Percentiles rank a stretch among this genome's conserved stretches.
These are phyloP conservation scores for Anarhynchus alexandrinus DNA, from an alignment of 2,113 vertebrate genomes.

Conservation along the genomic window DNA sequence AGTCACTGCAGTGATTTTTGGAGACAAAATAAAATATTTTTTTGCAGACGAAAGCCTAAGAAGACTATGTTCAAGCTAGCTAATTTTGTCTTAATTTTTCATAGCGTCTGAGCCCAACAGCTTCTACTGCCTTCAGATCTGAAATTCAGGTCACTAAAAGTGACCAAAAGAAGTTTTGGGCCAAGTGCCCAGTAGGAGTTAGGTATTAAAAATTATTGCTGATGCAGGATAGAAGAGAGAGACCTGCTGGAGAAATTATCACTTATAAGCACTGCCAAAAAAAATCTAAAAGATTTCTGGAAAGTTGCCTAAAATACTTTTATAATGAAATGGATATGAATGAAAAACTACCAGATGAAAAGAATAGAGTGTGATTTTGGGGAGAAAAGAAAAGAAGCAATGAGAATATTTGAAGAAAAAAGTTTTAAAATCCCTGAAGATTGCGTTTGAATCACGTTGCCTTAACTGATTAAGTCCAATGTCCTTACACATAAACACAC, in stretches of 20 bases:
- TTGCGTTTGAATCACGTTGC: not conserved
- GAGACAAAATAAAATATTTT: not conserved
- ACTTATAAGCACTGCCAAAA: not conserved
- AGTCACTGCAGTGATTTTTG: not conserved
- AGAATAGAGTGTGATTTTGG: rapidly evolving
- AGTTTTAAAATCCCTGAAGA: not conserved
- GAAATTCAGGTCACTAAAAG: not conserved
- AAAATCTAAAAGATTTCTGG: not conserved
- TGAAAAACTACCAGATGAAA: not conserved
- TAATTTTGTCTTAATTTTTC: not conserved
- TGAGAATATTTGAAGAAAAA: not conserved
- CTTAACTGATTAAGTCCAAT: not conserved
- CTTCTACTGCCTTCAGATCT: not conserved
- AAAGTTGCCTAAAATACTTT: not conserved
- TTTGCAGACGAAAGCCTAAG: not conserved
- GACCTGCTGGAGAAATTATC: not conserved
- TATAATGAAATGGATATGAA: not conserved
- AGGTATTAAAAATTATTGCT: not conserved
- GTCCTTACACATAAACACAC: not conserved
- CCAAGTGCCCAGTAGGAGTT: not conserved
- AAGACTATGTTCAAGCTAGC: not conserved
- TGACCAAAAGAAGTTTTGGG: not conserved
- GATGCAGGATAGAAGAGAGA: not conserved
- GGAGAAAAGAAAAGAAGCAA: not conserved
- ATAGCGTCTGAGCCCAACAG: not conserved